Percentiles rank a stretch among this genome's conserved stretches.
These are phyloP conservation scores for Heliornis fulica DNA, from an alignment of 2,113 vertebrate species.

Conservation along the genomic window DNA sequence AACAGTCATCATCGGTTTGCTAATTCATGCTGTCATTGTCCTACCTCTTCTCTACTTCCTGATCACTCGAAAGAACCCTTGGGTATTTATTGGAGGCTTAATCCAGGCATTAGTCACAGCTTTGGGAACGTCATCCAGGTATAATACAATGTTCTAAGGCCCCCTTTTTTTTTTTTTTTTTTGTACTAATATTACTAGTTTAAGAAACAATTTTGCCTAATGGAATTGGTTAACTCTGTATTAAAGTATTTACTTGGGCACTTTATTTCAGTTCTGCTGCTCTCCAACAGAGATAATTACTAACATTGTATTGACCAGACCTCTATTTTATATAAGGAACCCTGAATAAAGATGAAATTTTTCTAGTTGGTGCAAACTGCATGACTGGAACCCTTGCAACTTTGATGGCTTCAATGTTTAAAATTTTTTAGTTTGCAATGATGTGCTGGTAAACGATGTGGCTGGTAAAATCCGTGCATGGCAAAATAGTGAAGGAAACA, in stretches of 20 bases:
- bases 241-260: background rate
- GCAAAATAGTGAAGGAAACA: background rate
- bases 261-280: background rate
- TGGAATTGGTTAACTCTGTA: background rate
- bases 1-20: constrained; percentile 90
- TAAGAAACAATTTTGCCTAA: background rate
- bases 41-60: constrained; percentile 93
- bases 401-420: background rate
- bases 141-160: background rate
- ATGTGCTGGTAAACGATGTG: background rate
- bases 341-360: background rate
- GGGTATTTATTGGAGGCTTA: constrained; percentile 92
- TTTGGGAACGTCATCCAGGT: constrained; percentile 96
- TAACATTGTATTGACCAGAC: background rate
- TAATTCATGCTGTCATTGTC: constrained; percentile 89
- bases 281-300: background rate
- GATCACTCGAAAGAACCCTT: constrained; percentile 92
- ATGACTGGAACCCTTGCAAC: background rate
- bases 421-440: background rate
- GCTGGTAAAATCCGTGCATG: background rate
- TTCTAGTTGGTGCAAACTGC: background rate
- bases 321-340: background rate
- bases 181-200: background rate
- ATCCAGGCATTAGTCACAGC: constrained; percentile 93
- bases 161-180: rapidly evolving